phyloP scores from a whole-genome alignment of 2,113 vertebrate species.

The Cebidichthys violaceus region DNA sequence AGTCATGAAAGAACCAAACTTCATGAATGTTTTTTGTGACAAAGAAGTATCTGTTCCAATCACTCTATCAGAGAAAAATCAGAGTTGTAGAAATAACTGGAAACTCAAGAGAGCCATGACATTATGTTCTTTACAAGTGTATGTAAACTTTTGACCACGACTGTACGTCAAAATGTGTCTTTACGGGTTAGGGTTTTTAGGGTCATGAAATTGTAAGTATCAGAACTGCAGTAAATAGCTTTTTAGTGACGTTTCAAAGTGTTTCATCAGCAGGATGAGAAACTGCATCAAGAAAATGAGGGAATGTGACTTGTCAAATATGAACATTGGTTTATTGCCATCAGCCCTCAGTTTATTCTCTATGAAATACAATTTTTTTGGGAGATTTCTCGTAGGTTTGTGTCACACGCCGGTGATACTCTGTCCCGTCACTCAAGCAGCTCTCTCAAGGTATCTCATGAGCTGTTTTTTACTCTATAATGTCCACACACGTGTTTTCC shows the following conservation, averaged over 20 bases:
- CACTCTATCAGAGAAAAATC: no score
- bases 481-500: constrained; percentile 7
- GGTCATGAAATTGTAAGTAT: neutral
- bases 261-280: neutral
- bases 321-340: neutral
- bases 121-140: no score
- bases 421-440: constrained; percentile 15
- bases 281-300: neutral
- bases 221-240: neutral
- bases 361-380: neutral
- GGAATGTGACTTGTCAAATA: neutral
- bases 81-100: no score
- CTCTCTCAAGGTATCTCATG: neutral
- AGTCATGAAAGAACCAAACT: no score
- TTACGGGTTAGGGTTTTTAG: no score
- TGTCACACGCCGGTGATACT: constrained; percentile 14
- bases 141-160: no score
- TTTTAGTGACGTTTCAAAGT: neutral
- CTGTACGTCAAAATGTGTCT: no score
- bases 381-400: constrained; percentile 2
- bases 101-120: no score
- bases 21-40: no score
- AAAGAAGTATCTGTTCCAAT: no score
- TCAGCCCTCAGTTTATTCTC: neutral
- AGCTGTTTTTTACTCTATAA: constrained; percentile 4